Evolutionary conservation across 2,888 invertebrate species (phyloP), one percentile per base, ranked within the genome.

Genomic region (Tetramorium bicarinatum): DNA sequence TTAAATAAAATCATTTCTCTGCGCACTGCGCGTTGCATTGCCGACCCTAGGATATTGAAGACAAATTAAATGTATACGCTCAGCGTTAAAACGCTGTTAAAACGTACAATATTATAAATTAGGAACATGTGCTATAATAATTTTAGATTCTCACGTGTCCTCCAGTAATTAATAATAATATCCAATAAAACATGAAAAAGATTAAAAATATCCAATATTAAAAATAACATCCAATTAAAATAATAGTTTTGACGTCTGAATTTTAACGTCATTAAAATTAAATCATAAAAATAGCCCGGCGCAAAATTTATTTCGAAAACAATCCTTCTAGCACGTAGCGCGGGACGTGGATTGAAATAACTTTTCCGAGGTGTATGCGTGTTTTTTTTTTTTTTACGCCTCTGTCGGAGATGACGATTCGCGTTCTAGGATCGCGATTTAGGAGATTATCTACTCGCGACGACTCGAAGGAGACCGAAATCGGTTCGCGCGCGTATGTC

Each of bases 1-100:
- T 90, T 89, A 87, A 91, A 49, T 34, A 56, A 59, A 89, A 91
- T 92, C 91, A 92, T 92, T 90, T 90, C 85, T 82, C 76, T 47
- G 62, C 59, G 59, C 29, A 34, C 13, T 38, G 66, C 66, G 66
- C 66, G 47, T 67, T 47, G 47, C 47, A 18, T 25, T 41, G 56
- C 47, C 7, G 44, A 38, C 9, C 21, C 41, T 38, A 29, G n/a
- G 4, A 38, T n/a, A 44, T 25, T 29, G 2, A 72, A 38, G 15
- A 18, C 8, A 11, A 44, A 2, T 66, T 13, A 66, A 64, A 38
- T 18, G 15, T 38, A 34, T 13, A 71, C 21, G 21, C 15, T 15
- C 15, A 15, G n/a, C 52, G 67, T 29, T 34, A 34, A 34, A 34
- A 56, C 21, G 38, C 18, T 21, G 54, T 25, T 56, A 41, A 54